phyloP scores from a whole-genome alignment of 2,797 vertebrate genomes.

The Mormyrus proboscirostris region DNA sequence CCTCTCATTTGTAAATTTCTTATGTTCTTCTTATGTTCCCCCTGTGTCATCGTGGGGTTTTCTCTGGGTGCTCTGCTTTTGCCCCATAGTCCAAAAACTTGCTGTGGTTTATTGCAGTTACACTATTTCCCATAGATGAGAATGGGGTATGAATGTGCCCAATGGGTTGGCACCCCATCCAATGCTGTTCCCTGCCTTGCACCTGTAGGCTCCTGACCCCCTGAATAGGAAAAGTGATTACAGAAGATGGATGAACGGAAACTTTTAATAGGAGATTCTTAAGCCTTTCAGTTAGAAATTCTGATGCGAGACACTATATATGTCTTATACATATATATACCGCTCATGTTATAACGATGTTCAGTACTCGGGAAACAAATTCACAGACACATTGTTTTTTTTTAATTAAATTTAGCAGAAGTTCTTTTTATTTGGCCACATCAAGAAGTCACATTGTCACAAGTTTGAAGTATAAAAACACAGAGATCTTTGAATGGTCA shows the following conservation, averaged over 20 bases:
- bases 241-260: not conserved
- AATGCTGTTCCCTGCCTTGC: not conserved
- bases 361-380: not conserved
- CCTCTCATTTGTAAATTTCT: not conserved
- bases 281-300: not conserved
- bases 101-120: not conserved
- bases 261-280: not conserved
- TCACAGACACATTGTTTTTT: not conserved
- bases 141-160: not conserved
- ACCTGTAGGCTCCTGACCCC: not conserved
- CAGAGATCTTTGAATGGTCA: conserved; percentile 26
- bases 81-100: not conserved
- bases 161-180: not conserved
- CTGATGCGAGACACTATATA: not conserved
- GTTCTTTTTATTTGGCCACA: conserved; percentile 34
- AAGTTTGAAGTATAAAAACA: conserved; percentile 29
- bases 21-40: not conserved
- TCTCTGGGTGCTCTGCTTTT: not conserved
- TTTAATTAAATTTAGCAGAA: conserved; percentile 14
- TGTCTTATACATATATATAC: not conserved
- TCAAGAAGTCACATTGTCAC: not conserved
- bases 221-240: not conserved
- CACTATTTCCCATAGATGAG: not conserved
- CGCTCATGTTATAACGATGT: not conserved
- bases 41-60: not conserved